Percentiles rank a stretch among this genome's conserved stretches.
These are phyloP conservation scores for Clarias platycephalus DNA, from an alignment of 2,797 vertebrate genomes.

Conservation along the genomic window DNA sequence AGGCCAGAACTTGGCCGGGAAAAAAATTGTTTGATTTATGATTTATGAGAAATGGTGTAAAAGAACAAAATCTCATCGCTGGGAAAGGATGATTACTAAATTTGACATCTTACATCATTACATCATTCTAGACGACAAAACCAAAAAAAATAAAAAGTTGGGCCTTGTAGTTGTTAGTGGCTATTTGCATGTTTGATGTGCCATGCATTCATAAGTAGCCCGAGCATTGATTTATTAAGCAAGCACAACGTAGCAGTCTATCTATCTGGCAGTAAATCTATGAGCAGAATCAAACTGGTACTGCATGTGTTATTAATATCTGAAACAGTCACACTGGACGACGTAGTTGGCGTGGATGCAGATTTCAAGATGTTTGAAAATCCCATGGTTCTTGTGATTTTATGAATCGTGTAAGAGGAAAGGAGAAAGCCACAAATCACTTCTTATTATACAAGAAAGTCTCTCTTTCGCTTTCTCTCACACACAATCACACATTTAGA, in stretches of 20 bases:
- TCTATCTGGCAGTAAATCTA: conserved; percentile 17
- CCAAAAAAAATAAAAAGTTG: neutral
- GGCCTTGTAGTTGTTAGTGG: neutral
- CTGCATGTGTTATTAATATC: conserved; percentile 43
- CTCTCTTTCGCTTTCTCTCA: neutral
- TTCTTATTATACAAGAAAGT: conserved; percentile 24
- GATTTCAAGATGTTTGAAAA: conserved; percentile 35
- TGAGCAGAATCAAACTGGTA: conserved; percentile 8
- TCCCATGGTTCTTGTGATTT: conserved; percentile 38
- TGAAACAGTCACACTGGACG: conserved; percentile 31
- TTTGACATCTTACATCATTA: conserved; percentile 8
- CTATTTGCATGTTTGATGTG: neutral
- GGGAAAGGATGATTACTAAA: neutral
- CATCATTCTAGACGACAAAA: neutral
- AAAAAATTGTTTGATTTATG: neutral
- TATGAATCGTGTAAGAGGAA: conserved; percentile 44
- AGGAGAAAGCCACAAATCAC: conserved; percentile 36
- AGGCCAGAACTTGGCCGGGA: conserved; percentile 1
- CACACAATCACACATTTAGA: neutral
- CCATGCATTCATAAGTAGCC: conserved; percentile 13
- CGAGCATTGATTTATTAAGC: neutral
- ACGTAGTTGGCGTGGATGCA: conserved; percentile 20
- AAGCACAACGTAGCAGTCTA: neutral
- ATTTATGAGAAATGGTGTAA: conserved; percentile 21
- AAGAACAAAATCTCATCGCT: neutral